Evolutionary conservation across 2,888 invertebrate species (phyloP).

Genomic region (Amiota minor): DNA sequence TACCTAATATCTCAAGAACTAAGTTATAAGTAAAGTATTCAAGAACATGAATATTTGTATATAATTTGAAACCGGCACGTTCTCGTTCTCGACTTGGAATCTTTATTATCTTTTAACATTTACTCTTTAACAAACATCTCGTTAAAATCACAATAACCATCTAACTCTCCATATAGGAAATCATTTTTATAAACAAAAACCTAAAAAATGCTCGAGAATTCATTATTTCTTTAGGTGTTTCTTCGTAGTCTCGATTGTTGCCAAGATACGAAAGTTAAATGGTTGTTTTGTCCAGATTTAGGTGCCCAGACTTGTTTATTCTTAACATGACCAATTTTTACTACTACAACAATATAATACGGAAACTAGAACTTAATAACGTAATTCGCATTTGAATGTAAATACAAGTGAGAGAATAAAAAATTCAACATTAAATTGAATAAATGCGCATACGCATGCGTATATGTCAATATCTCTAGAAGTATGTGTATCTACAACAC

Average conservation of each 20-base stretch:
- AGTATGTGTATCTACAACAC: constrained; percentile 37
- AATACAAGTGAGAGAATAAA: not conserved
- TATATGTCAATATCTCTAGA: not conserved
- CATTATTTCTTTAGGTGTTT: not conserved
- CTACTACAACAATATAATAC: not conserved
- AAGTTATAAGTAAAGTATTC: too few relatives aligned
- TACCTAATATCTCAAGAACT: too few relatives aligned
- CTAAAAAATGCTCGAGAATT: too few relatives aligned
- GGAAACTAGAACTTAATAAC: constrained; percentile 3
- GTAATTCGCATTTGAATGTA: not conserved
- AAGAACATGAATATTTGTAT: too few relatives aligned
- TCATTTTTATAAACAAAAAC: too few relatives aligned
- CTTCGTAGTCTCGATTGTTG: not conserved
- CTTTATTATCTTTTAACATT: too few relatives aligned
- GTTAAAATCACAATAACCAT: too few relatives aligned
- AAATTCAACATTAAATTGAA: not conserved
- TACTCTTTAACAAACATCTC: too few relatives aligned
- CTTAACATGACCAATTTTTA: constrained; percentile 16
- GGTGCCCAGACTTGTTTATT: not conserved
- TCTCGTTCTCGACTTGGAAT: too few relatives aligned
- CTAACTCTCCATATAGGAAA: too few relatives aligned
- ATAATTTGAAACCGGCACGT: too few relatives aligned
- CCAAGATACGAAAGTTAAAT: too few relatives aligned
- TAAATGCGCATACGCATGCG: not conserved
- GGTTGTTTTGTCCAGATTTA: not conserved